Percentiles rank a stretch among this genome's conserved stretches.
These are phyloP conservation scores for Acyrthosiphon pisum DNA, from an alignment of 1,140 invertebrate genomes.

Conservation along the genomic window DNA sequence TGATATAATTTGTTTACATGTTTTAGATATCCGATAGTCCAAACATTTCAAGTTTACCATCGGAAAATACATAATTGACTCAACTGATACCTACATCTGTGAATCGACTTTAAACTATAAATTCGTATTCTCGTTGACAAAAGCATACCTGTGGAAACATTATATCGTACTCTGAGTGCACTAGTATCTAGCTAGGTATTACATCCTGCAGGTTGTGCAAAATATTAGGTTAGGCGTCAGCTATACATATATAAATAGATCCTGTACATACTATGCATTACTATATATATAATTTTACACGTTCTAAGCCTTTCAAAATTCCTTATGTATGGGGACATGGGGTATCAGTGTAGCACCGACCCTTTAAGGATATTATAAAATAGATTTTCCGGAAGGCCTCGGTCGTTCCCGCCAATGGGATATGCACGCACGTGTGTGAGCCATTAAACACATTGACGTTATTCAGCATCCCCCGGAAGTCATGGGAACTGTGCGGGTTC, in stretches of 20 bases:
- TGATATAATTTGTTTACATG: neutral
- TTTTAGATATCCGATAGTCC: neutral
- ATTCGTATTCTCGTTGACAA: neutral
- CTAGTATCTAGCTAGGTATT: no score
- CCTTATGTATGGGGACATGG: neutral
- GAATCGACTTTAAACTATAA: neutral
- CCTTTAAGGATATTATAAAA: conserved; percentile 15
- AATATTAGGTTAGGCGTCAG: neutral
- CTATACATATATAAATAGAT: neutral
- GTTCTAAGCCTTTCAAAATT: conserved; percentile 31
- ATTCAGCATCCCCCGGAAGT: conserved; percentile 35
- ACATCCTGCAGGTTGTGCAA: neutral
- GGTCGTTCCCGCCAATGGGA: no score
- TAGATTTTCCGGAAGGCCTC: conserved; percentile 16
- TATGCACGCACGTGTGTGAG: neutral
- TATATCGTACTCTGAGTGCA: neutral
- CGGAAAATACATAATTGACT: neutral
- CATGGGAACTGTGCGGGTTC: conserved; percentile 7
- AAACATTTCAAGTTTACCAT: neutral
- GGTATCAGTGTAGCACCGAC: neutral
- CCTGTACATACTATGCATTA: neutral
- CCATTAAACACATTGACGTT: conserved; percentile 48
- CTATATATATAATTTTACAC: neutral
- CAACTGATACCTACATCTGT: no score
- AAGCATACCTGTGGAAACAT: neutral